Conservation (phyloP, 92 coral and sea anemone species). For the Phymanthus crucifer region DNA sequence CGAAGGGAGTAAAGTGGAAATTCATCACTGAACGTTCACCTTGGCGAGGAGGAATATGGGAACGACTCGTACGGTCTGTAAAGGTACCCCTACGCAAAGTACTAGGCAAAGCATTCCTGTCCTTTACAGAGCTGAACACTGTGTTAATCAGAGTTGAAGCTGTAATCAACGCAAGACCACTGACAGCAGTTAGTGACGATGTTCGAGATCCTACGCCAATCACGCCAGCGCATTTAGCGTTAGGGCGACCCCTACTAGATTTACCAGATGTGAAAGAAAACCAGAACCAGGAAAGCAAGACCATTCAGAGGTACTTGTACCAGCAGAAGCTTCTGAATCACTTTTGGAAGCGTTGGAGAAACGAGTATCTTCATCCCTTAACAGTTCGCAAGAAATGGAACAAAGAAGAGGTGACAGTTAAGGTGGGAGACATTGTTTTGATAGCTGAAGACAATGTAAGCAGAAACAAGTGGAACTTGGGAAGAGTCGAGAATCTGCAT, state of each 20-base stretch:
- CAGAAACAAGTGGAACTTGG: slow-evolving; percentile 28
- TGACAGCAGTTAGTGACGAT: slow-evolving; percentile 45
- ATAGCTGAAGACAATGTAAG: slow-evolving; percentile 27
- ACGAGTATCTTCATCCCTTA: slow-evolving; percentile 26
- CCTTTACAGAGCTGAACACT: slow-evolving; percentile 34
- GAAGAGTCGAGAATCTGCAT: slow-evolving; percentile 5
- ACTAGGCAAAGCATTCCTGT: slow-evolving; percentile 27
- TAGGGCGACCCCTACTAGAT: slow-evolving; percentile 30
- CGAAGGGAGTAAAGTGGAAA: slow-evolving; percentile 30
- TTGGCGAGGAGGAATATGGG: slow-evolving; percentile 32
- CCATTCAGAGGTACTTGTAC: slow-evolving; percentile 40
- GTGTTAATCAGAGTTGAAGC: slow-evolving; percentile 21
- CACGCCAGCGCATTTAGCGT: slow-evolving; percentile 43
- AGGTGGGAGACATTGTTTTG: slow-evolving; percentile 37
- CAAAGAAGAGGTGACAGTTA: slow-evolving; percentile 18
- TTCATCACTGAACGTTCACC: slow-evolving; percentile 30
- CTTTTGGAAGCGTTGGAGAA: slow-evolving; percentile 41
- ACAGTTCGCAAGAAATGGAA: slow-evolving; percentile 34
- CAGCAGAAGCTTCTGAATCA: slow-evolving; percentile 28
- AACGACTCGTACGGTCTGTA: slow-evolving; percentile 16
- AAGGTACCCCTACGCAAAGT: slow-evolving; percentile 30
- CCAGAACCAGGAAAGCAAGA: not conserved
- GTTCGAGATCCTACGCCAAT: slow-evolving; percentile 32
- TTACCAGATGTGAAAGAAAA: slow-evolving; percentile 27
- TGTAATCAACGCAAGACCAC: slow-evolving; percentile 26